Percentiles rank a stretch among this genome's conserved stretches.
Evolutionary conservation across 2,888 invertebrate genomes (phyloP).

Genomic region (Mimachlamys varia): DNA sequence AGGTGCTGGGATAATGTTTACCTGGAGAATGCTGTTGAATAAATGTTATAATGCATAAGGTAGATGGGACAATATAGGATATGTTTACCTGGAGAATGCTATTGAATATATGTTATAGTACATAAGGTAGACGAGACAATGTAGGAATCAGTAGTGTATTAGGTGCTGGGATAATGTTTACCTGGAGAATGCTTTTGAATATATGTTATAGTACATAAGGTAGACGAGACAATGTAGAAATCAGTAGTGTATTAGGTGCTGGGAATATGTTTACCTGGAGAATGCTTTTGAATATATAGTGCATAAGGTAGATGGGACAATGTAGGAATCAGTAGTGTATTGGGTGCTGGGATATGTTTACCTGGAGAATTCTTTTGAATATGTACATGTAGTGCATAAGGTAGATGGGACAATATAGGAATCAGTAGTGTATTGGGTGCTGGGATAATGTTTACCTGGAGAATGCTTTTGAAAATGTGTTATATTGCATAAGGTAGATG

Average conservation of each 20-base stretch:
- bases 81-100: background rate
- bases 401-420: background rate
- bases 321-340: too few relatives aligned
- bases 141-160: too few relatives aligned
- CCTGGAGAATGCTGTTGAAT: too few relatives aligned
- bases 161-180: background rate
- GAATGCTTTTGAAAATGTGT: too few relatives aligned
- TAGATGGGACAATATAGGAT: background rate
- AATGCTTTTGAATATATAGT: too few relatives aligned
- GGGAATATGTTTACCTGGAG: background rate
- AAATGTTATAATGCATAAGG: background rate
- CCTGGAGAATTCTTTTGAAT: too few relatives aligned
- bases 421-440: too few relatives aligned
- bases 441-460: too few relatives aligned
- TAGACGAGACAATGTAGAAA: too few relatives aligned
- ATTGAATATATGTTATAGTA: too few relatives aligned
- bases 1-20: too few relatives aligned
- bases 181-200: too few relatives aligned
- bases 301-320: background rate
- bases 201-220: background rate
- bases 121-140: background rate
- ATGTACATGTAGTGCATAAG: background rate
- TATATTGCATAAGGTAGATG: background rate
- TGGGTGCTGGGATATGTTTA: background rate
- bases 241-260: background rate